Conservation (phyloP, 2,888 invertebrate genomes). For the Germaria angustata region DNA sequence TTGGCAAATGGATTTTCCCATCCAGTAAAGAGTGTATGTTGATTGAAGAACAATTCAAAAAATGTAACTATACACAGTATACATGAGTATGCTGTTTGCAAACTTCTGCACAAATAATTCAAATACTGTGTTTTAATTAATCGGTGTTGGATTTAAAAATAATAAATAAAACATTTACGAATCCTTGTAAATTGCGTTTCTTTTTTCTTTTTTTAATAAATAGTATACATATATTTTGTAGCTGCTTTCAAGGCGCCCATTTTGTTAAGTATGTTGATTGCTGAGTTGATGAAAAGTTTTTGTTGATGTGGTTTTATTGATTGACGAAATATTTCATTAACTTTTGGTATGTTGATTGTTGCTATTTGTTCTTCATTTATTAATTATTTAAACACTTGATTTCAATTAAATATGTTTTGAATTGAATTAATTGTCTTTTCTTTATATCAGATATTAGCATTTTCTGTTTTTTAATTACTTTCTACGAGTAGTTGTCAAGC, state of each 20-base stretch:
- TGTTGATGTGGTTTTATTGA: not conserved
- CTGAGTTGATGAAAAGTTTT: constrained; percentile 26
- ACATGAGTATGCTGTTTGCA: constrained; percentile 54
- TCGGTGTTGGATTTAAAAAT: too few species aligned
- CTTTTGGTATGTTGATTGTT: constrained; percentile 49
- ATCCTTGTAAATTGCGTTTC: not conserved
- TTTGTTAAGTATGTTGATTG: constrained; percentile 49
- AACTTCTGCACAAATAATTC: not conserved
- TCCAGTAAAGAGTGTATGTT: constrained; percentile 51
- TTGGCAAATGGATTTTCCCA: not conserved
- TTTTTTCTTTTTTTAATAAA: constrained; percentile 24
- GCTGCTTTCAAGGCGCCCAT: not conserved
- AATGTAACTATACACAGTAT: too few species aligned
- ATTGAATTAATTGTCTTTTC: constrained; percentile 24
- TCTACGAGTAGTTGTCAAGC: constrained; percentile 51
- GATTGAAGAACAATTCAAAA: constrained; percentile 69
- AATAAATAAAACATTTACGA: too few species aligned
- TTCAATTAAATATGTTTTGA: not conserved
- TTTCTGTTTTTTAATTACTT: not conserved
- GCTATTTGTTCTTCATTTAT: not conserved
- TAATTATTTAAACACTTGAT: constrained; percentile 10
- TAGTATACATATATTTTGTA: constrained; percentile 29
- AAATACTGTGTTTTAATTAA: too few species aligned
- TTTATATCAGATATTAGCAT: not conserved
- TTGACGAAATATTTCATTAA: not conserved